Conservation (phyloP, 2,888 invertebrate species). For the Augochlorella aurata region DNA sequence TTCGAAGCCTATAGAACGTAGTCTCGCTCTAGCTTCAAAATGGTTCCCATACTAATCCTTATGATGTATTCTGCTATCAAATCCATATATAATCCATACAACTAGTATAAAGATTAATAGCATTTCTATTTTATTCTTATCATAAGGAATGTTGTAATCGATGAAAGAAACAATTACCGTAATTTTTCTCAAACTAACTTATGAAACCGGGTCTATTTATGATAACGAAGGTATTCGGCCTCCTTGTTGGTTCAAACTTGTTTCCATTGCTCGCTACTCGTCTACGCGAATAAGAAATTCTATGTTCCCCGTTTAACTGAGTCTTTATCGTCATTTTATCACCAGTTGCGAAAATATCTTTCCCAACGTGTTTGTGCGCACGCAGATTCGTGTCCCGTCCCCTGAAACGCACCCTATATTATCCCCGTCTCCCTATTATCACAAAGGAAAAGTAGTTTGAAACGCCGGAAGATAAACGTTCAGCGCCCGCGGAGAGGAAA, state of each 20-base stretch:
- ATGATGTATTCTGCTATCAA: neutral
- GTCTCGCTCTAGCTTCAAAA: no score
- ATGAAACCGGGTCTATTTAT: no score
- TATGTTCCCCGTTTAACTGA: neutral
- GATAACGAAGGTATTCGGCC: no score
- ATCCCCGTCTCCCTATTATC: conserved; percentile 1
- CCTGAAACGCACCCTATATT: conserved; percentile 1
- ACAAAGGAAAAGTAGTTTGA: conserved; percentile 12
- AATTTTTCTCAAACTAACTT: no score
- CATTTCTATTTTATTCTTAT: no score
- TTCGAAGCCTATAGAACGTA: no score
- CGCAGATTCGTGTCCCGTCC: neutral
- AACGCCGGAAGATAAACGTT: conserved; percentile 6
- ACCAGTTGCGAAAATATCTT: conserved; percentile 30
- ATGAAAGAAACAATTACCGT: no score
- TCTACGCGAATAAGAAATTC: neutral
- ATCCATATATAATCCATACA: no score
- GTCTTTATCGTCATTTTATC: conserved; percentile 10
- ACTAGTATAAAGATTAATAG: no score
- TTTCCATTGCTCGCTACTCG: conserved; percentile 4
- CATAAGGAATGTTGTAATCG: no score
- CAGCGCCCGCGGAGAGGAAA: conserved; percentile 5
- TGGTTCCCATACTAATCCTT: no score
- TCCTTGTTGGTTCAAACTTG: neutral
- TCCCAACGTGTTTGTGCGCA: conserved; percentile 3